phyloP scores from a whole-genome alignment of 2,888 invertebrate genomes.

The Andrena haemorrhoa region DNA sequence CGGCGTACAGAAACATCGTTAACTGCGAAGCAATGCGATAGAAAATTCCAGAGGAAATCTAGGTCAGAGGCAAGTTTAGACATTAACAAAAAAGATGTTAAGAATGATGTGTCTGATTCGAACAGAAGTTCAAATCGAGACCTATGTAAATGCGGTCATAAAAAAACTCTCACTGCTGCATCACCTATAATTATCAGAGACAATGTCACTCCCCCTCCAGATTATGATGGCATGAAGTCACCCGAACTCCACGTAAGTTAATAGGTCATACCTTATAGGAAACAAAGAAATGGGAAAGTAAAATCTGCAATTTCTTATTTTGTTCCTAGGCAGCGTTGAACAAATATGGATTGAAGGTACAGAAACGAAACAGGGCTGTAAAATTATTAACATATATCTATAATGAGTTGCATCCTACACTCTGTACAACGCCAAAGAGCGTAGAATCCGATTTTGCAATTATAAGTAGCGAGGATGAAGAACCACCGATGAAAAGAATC shows the following conservation, averaged over 20 bases:
- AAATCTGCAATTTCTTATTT: constrained; percentile 37
- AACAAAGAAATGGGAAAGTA: constrained; percentile 7
- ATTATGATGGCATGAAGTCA: constrained; percentile 86
- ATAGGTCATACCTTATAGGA: constrained; percentile 9
- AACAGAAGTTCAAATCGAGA: background rate
- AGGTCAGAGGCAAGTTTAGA: constrained; percentile 63
- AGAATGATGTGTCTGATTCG: background rate
- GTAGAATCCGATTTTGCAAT: constrained; percentile 17
- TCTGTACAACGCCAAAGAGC: constrained; percentile 43
- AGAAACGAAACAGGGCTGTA: constrained; percentile 86
- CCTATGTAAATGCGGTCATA: constrained; percentile 24
- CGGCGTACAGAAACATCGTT: constrained; percentile 9
- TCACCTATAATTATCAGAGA: constrained; percentile 38
- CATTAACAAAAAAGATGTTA: constrained; percentile 12
- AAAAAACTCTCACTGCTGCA: background rate
- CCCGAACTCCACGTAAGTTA: constrained; percentile 85
- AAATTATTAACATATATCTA: constrained; percentile 86
- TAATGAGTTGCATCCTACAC: constrained; percentile 86
- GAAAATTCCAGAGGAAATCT: constrained; percentile 69
- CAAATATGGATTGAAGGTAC: constrained; percentile 86
- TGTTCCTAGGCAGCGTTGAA: constrained; percentile 85
- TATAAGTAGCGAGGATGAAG: constrained; percentile 56
- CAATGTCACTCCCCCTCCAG: constrained; percentile 85
- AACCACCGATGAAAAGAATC: constrained; percentile 64
- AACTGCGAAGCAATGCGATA: constrained; percentile 6